Evolutionary conservation across 2,888 invertebrate genomes (phyloP).

Genomic region (Mechanitis mazaeus): DNA sequence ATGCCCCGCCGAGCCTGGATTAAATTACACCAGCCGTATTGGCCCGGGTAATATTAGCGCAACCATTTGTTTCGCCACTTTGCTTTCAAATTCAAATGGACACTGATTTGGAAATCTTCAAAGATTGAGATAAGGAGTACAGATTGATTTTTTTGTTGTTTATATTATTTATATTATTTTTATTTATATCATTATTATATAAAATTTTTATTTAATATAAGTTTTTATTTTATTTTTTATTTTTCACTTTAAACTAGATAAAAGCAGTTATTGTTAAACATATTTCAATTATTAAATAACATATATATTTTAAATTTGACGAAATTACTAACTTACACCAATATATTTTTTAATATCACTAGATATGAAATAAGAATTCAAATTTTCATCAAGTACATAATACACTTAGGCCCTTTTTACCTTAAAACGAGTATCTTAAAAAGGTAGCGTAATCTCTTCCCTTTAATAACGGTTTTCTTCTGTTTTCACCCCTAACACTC

Average conservation of each 20-base stretch:
- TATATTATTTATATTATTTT: neutral
- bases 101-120: slow-evolving; percentile 25
- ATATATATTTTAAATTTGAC: no score
- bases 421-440: slow-evolving; percentile 39
- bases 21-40: slow-evolving; percentile 74
- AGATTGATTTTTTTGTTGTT: neutral
- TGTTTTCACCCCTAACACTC: slow-evolving; percentile 47
- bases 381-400: neutral
- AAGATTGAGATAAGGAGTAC: neutral
- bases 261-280: no score
- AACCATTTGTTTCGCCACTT: slow-evolving; percentile 67
- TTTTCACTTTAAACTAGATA: no score
- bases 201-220: neutral
- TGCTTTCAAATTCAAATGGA: slow-evolving; percentile 30
- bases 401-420: slow-evolving; percentile 8
- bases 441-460: slow-evolving; percentile 59
- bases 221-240: no score
- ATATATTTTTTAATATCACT: neutral
- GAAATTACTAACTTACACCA: no score
- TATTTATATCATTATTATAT: neutral
- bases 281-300: no score
- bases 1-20: slow-evolving; percentile 70
- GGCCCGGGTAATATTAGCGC: slow-evolving; percentile 72
- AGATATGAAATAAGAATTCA: neutral
- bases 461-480: slow-evolving; percentile 71